Evolutionary conservation across 2,113 vertebrate genomes (phyloP), one percentile per base, ranked within the genome.

Genomic region (Arvicanthis niloticus): DNA sequence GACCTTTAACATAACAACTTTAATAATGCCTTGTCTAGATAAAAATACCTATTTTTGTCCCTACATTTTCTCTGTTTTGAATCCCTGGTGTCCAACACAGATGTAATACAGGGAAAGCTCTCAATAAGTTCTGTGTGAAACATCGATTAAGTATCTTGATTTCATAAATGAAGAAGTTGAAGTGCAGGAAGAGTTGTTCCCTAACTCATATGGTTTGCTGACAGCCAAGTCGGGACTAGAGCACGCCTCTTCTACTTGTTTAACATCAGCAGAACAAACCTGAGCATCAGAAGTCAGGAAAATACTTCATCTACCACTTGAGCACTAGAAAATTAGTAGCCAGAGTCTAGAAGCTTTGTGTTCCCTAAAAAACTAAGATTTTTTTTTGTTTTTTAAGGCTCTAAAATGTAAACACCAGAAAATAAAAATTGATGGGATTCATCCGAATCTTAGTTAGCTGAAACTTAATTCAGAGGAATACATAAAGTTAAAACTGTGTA

Each of bases 341-440:
- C 70, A 62, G 51, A 17, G 21, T 42, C 34, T 51, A 65, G 2
- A 76, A 37, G 13, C 2, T 81, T 96, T 89, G 42, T n/a, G 8
- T 56, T 7, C 37, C 31, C 29, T 65, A 62, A 76, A 0, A 82
- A 93, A 60, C 3, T 34, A 16, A 81, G 16, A 70, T 31, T 40
- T 45, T 60, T 31, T 40, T 45, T 60, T 73, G 73, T 67, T 70
- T 87, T 56, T 5, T 11, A 34, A 10, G 37, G 17, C 24, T 68
- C 58, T 22, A 88, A 86, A 92, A 67, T 93, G 19, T 86, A 93
- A 58, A 89, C 81, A 42, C 7, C 24, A 7, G 51, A 92, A 92
- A 87, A 84, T 90, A 42, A 84, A 51, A 90, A 60, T 24, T 16
- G 5, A 73, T 93, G 24, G 80, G 11, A 42, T 82, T 67, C 56